Percentiles rank a stretch among this genome's conserved stretches.
phyloP scores from a whole-genome alignment of 2,888 invertebrate genomes.

The Aporophyla lueneburgensis region DNA sequence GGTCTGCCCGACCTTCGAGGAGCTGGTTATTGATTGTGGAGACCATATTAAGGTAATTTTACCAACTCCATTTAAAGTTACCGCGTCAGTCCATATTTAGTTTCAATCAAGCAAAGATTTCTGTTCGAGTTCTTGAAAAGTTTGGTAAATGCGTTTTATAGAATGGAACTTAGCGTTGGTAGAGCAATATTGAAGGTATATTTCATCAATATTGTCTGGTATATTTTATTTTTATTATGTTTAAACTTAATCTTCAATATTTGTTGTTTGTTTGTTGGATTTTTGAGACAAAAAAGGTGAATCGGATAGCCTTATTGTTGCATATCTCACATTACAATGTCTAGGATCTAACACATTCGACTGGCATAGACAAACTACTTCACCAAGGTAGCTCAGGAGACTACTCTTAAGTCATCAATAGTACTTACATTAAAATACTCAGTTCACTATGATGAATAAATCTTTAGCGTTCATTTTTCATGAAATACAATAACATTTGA shows the following conservation, averaged over 20 bases:
- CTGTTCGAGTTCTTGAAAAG: background rate
- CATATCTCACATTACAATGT: background rate
- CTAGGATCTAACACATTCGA: background rate
- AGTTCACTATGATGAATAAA: background rate
- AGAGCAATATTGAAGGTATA: background rate
- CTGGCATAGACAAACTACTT: background rate
- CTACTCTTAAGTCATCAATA: background rate
- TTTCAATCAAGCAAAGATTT: background rate
- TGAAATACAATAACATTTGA: conserved; percentile 43
- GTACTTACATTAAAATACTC: background rate
- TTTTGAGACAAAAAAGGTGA: background rate
- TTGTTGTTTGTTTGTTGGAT: no score
- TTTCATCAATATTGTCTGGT: background rate
- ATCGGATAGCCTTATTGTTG: background rate
- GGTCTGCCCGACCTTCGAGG: conserved; percentile 17
- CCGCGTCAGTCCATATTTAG: background rate
- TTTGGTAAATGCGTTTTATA: background rate
- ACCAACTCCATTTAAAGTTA: background rate
- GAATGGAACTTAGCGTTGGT: background rate
- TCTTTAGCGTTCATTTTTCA: background rate
- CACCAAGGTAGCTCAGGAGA: no score
- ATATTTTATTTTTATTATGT: background rate
- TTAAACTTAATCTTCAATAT: background rate
- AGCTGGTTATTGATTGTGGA: conserved; percentile 28
- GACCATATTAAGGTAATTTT: background rate